A percentile compares a stretch with the other conserved stretches of the same genome.
Conservation (phyloP, 1,140 invertebrate species). For the Patella vulgata region DNA sequence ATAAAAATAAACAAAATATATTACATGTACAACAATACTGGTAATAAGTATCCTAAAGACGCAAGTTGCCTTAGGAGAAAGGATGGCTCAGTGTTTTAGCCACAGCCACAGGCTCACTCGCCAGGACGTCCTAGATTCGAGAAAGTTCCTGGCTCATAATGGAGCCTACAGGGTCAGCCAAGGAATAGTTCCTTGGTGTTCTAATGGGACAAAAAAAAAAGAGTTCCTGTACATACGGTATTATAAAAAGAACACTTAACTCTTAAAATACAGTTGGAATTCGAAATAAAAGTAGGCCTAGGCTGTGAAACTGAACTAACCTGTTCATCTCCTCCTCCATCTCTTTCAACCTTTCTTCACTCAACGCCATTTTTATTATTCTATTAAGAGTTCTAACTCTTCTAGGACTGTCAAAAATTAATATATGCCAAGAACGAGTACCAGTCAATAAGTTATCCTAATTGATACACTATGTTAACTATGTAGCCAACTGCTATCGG, state of each 20-base stretch:
- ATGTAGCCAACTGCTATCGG: too few species aligned
- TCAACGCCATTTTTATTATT: constrained; percentile 46
- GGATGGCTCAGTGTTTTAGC: too few species aligned
- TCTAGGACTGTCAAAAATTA: too few species aligned
- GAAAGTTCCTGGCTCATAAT: background rate
- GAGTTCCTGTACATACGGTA: too few species aligned
- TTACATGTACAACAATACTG: background rate
- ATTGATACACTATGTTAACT: too few species aligned
- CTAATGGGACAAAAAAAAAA: background rate
- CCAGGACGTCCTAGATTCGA: background rate
- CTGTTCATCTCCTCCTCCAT: constrained; percentile 88
- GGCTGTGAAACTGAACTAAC: too few species aligned
- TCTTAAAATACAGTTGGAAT: too few species aligned
- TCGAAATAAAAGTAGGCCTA: too few species aligned
- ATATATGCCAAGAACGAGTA: too few species aligned
- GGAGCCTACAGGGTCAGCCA: background rate
- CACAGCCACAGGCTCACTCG: too few species aligned
- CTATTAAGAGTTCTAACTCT: background rate
- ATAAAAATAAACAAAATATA: constrained; percentile 35
- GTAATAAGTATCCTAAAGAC: background rate
- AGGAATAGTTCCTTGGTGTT: background rate
- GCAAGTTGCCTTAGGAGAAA: too few species aligned
- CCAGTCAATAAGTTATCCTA: too few species aligned
- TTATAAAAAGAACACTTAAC: background rate
- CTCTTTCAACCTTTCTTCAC: constrained; percentile 58